These are phyloP conservation scores for Myrmecobius fasciatus DNA, from an alignment of 2,113 vertebrate species.

Conservation along the genomic window DNA sequence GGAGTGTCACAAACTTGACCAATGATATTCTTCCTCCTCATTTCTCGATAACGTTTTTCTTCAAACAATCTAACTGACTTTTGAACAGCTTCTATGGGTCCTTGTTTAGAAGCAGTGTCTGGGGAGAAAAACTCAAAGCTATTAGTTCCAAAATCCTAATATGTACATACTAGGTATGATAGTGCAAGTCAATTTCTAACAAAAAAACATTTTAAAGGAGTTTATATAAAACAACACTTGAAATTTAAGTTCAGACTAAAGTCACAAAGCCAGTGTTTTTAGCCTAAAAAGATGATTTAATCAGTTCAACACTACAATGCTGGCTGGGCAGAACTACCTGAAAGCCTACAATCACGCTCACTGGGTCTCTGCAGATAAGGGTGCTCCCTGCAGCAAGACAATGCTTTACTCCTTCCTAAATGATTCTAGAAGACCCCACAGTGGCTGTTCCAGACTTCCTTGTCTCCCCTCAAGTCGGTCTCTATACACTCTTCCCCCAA, in stretches of 20 bases:
- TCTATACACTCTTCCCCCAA: not conserved
- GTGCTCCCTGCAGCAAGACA: not conserved
- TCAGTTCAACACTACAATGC: not conserved
- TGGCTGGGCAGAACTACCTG: not conserved
- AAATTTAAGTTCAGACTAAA: not conserved
- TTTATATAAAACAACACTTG: not conserved
- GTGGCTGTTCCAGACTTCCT: too few species aligned
- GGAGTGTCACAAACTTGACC: constrained; percentile 98
- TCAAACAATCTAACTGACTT: constrained; percentile 94
- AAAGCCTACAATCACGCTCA: not conserved
- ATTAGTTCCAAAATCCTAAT: not conserved
- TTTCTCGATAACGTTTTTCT: constrained; percentile 91
- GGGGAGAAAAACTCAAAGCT: not conserved
- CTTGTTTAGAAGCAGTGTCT: constrained; percentile 92
- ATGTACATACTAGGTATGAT: not conserved
- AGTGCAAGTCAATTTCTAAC: not conserved
- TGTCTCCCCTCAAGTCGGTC: not conserved
- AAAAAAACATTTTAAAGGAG: not conserved
- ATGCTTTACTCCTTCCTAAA: too few species aligned
- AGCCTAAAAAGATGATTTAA: not conserved
- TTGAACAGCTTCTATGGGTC: constrained; percentile 93
- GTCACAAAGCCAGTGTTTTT: not conserved
- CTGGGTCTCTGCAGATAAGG: not conserved
- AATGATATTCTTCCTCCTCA: constrained; percentile 97
- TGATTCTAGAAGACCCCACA: not conserved